Percentiles rank a stretch among this genome's conserved stretches.
These are phyloP conservation scores for Cremastinae sp. DNA, from an alignment of 2,888 invertebrate species.

Conservation along the genomic window DNA sequence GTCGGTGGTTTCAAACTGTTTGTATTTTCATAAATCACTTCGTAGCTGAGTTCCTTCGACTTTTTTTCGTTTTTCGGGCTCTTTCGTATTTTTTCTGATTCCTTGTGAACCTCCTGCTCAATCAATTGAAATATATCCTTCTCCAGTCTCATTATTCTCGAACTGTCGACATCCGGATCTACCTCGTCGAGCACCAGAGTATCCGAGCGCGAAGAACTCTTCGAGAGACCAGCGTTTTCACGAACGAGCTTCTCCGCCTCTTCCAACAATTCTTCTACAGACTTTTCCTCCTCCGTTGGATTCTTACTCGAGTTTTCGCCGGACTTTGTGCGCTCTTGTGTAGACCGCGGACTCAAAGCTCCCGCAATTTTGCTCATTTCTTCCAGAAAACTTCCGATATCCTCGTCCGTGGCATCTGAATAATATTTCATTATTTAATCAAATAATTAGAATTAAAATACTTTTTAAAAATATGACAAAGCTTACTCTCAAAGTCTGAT, in stretches of 20 bases:
- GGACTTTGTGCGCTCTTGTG: slow-evolving; percentile 69
- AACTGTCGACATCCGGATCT: slow-evolving; percentile 51
- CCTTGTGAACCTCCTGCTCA: slow-evolving; percentile 74
- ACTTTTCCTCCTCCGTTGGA: slow-evolving; percentile 74
- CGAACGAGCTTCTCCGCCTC: slow-evolving; percentile 77
- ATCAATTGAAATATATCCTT: slow-evolving; percentile 76
- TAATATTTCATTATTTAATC: background rate
- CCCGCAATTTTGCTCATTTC: slow-evolving; percentile 78
- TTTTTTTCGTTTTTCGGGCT: slow-evolving; percentile 71
- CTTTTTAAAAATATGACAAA: slow-evolving; percentile 18
- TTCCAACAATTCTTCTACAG: slow-evolving; percentile 76
- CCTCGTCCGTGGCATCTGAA: slow-evolving; percentile 77
- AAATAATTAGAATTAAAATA: slow-evolving; percentile 10
- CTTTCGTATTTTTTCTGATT: slow-evolving; percentile 72
- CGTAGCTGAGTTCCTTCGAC: slow-evolving; percentile 68
- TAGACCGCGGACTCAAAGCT: slow-evolving; percentile 73
- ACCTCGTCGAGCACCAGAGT: slow-evolving; percentile 71
- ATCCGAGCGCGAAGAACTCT: slow-evolving; percentile 72
- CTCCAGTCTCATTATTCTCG: slow-evolving; percentile 72
- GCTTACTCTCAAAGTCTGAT: slow-evolving; percentile 78
- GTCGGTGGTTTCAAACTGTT: slow-evolving; percentile 66
- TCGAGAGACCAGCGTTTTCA: slow-evolving; percentile 73
- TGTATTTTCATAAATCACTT: slow-evolving; percentile 70
- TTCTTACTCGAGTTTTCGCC: slow-evolving; percentile 68
- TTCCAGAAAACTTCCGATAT: slow-evolving; percentile 77